Base-by-base conservation (phyloP, 35 echinoderm and acorn worm genomes). In the Chiridota heheva region DNA sequence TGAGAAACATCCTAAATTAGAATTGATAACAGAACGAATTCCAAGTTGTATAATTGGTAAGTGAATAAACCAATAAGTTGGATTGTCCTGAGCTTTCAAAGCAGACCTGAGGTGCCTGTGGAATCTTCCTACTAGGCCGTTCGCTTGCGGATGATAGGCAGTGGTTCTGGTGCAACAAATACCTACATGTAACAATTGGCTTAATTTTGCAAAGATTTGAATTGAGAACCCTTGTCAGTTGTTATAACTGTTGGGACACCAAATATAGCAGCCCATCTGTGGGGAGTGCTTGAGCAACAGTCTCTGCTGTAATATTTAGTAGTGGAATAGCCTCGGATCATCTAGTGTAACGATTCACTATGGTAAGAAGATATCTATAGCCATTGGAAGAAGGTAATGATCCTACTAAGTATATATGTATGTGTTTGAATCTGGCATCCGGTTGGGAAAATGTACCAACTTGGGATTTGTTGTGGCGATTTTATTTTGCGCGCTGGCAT, bases 401-500 rank as follows among this genome's bases (percentile, higher is more conserved):
- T 22, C 75, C 53, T 0, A 60, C 75, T 20, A 78, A 29, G 48
- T 63, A 17, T 22, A 80, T 20, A 40, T 80, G 77, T 30, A 80
- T 41, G 20, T 80, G 77, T 40, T 41, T 61, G 39, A 80, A 80
- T 32, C 77, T 55, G 38, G 77, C 55, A 37, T 80, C 77, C 3
- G 77, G 77, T n/a, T 34, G 35, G 33, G 57, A 40, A 60, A 57
- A 80, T 13, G 77, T 80, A 25, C 77, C 32, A 60, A 80, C 56
- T 62, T 51, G 57, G 17, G 77, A 40, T 16, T 36, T 78, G 55
- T 36, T 78, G 42, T 78, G 75, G 5, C 65, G 65, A 25, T 69
- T 30, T 2, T 17, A 2, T 69, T 87, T 87, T n/a, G 35, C 44
- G 18, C 63, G 40, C 57, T 79, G 84, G 44, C 84, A 87, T 46